A percentile compares a stretch with the other conserved stretches of the same genome.
Conservation (phyloP, 2,888 invertebrate genomes). For the Dryomyza anilis region DNA sequence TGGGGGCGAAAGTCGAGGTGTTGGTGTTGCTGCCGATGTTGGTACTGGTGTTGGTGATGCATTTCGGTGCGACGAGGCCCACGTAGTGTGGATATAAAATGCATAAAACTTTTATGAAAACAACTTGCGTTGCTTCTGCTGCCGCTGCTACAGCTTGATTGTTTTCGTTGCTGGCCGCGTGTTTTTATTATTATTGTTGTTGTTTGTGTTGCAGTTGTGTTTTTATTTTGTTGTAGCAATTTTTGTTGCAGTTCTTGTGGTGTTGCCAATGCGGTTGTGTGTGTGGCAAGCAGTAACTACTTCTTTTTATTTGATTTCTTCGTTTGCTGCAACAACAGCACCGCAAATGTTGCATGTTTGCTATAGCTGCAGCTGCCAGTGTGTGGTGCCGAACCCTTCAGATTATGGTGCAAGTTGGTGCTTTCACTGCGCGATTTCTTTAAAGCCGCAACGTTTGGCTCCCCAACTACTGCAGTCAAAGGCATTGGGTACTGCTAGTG, state of each 20-base stretch:
- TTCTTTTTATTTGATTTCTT: background rate
- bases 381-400: background rate
- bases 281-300: background rate
- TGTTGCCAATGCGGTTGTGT: background rate
- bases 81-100: background rate
- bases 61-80: background rate
- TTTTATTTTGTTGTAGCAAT: too few relatives aligned
- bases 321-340: background rate
- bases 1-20: background rate
- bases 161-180: background rate
- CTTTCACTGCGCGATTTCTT: conserved; percentile 3
- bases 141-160: too few relatives aligned
- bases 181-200: background rate
- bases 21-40: background rate
- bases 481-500: too few relatives aligned
- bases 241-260: too few relatives aligned
- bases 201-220: background rate
- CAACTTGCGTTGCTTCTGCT: background rate
- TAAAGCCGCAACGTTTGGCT: background rate
- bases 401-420: background rate
- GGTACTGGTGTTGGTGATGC: background rate
- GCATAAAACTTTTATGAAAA: conserved; percentile 11
- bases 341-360: conserved; percentile 8
- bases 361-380: background rate
- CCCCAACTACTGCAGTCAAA: too few relatives aligned